Conservation (phyloP, 2,113 vertebrate genomes). For the Dasyprocta punctata region DNA sequence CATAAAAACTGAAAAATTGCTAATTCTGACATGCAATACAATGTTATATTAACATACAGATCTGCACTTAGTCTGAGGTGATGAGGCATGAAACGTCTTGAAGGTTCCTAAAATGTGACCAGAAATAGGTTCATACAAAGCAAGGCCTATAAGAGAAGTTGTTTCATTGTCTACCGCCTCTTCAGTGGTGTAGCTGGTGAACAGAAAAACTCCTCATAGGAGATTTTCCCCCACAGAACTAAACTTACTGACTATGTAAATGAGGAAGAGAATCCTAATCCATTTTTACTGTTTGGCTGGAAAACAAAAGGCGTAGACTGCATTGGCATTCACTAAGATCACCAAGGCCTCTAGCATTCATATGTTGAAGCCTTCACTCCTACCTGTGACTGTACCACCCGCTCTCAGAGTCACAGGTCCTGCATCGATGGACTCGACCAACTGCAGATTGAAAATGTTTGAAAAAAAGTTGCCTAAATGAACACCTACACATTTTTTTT, state of each 20-base stretch:
- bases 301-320: background rate
- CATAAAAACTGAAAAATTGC: background rate
- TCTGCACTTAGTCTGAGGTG: background rate
- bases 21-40: background rate
- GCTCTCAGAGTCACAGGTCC: background rate
- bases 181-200: background rate
- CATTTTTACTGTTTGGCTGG: background rate
- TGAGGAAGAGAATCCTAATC: background rate
- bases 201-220: background rate
- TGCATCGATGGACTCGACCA: background rate
- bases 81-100: background rate
- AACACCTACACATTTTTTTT: background rate
- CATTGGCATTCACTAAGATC: background rate
- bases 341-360: background rate
- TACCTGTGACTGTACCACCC: background rate
- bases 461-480: background rate
- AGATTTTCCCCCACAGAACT: background rate
- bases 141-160: background rate
- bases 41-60: background rate
- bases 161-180: background rate
- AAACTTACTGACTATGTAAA: background rate
- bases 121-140: background rate
- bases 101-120: background rate
- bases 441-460: background rate
- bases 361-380: background rate